Conservation (phyloP, 2,888 invertebrate genomes). For the Apoda limacodes region DNA sequence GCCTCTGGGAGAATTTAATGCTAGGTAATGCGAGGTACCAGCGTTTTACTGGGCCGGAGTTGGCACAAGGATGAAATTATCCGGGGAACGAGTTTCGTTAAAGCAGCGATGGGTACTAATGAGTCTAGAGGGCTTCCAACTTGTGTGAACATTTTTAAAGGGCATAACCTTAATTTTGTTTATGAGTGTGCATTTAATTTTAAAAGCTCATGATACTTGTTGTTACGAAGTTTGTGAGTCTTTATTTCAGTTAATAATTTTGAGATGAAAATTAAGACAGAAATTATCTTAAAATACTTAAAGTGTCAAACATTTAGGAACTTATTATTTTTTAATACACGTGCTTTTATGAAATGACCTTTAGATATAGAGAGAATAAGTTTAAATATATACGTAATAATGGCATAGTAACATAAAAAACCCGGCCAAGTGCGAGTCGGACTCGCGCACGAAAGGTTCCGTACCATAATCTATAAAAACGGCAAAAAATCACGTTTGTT, state of each 20-base stretch:
- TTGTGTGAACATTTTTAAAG: constrained; percentile 57
- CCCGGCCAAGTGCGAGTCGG: too few relatives aligned
- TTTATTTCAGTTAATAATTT: constrained; percentile 5
- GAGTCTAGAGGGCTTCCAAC: constrained; percentile 53
- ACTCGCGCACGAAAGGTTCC: too few relatives aligned
- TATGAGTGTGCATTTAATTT: constrained; percentile 46
- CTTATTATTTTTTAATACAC: too few relatives aligned
- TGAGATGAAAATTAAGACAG: constrained; percentile 1
- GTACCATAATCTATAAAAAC: too few relatives aligned
- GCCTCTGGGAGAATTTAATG: constrained; percentile 64
- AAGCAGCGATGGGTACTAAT: constrained; percentile 59
- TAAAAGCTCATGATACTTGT: constrained; percentile 37
- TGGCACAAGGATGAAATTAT: constrained; percentile 63
- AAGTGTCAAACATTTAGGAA: too few relatives aligned
- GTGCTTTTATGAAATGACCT: too few relatives aligned
- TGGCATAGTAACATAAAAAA: too few relatives aligned
- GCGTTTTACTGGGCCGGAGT: constrained; percentile 47
- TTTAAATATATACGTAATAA: too few relatives aligned
- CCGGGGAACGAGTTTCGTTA: constrained; percentile 59
- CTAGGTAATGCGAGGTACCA: constrained; percentile 46
- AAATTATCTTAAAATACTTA: too few relatives aligned
- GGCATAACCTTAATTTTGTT: constrained; percentile 56
- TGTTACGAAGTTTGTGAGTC: constrained; percentile 19
- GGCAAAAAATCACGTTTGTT: too few relatives aligned
- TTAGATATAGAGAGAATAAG: too few relatives aligned